A percentile compares a stretch with the other conserved stretches of the same genome.
phyloP scores from a whole-genome alignment of 2,888 invertebrate genomes.

The Iphiclides podalirius region DNA sequence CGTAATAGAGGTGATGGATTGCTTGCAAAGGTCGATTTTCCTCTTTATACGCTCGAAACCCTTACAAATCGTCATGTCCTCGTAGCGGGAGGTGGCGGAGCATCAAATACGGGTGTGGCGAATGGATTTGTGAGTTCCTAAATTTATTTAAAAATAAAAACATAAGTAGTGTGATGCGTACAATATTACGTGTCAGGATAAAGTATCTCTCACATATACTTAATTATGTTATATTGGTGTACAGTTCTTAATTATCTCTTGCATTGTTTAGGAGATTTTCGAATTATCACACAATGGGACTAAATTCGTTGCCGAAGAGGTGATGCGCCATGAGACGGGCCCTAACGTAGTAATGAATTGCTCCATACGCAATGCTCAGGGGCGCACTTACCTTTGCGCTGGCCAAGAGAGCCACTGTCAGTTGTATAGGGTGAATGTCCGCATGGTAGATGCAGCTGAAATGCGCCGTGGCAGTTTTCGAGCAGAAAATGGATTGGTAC shows the following conservation, averaged over 20 bases:
- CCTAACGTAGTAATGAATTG: constrained; percentile 96
- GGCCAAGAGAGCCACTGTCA: constrained; percentile 96
- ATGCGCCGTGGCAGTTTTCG: constrained; percentile 79
- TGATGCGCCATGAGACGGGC: constrained; percentile 93
- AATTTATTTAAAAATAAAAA: constrained; percentile 17
- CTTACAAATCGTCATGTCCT: constrained; percentile 95
- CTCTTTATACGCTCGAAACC: constrained; percentile 94
- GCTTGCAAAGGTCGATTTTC: constrained; percentile 94
- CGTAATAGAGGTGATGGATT: constrained; percentile 83
- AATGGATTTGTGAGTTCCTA: constrained; percentile 94
- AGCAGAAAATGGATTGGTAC: constrained; percentile 69
- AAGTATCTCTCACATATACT: background rate
- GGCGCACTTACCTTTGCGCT: constrained; percentile 89
- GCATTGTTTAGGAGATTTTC: constrained; percentile 90
- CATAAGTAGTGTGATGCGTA: constrained; percentile 14
- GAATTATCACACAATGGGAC: constrained; percentile 92
- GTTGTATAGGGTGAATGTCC: constrained; percentile 86
- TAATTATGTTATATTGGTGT: too few species aligned
- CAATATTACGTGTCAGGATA: constrained; percentile 51
- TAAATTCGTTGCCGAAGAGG: constrained; percentile 91
- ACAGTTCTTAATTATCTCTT: constrained; percentile 27
- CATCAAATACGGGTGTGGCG: constrained; percentile 97
- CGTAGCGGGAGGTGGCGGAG: constrained; percentile 98
- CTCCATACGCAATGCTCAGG: constrained; percentile 85
- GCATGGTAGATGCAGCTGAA: constrained; percentile 78